Evolutionary conservation across 2,797 vertebrate genomes (phyloP).

Genomic region (Stomatorhinus walkeri): DNA sequence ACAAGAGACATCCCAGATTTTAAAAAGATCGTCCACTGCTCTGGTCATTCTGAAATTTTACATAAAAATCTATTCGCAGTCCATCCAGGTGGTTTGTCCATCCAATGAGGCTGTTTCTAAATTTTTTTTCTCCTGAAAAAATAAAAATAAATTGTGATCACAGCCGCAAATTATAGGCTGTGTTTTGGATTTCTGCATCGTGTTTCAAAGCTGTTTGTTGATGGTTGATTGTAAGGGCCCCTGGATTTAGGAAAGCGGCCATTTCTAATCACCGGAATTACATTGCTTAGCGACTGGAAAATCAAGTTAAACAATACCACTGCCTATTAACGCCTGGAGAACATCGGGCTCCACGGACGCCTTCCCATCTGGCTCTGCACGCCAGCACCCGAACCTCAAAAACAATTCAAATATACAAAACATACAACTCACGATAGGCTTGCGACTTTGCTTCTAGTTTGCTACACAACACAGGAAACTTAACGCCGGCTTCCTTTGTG

Average conservation of each 20-base stretch:
- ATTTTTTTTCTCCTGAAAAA: background rate
- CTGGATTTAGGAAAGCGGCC: slow-evolving; percentile 64
- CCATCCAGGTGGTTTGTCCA: background rate
- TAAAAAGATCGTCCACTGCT: background rate
- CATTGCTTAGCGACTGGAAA: slow-evolving; percentile 71
- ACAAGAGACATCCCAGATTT: background rate
- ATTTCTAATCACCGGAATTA: slow-evolving; percentile 70
- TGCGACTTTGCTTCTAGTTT: slow-evolving; percentile 45
- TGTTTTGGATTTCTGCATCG: slow-evolving; percentile 38
- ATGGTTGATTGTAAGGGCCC: slow-evolving; percentile 65
- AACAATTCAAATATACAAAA: slow-evolving; percentile 26
- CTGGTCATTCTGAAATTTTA: background rate
- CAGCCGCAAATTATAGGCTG: slow-evolving; percentile 38
- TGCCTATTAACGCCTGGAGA: slow-evolving; percentile 62
- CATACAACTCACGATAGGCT: slow-evolving; percentile 49
- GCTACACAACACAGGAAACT: slow-evolving; percentile 40
- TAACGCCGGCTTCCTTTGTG: slow-evolving; percentile 23
- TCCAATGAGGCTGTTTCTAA: background rate
- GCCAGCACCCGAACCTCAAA: slow-evolving; percentile 28
- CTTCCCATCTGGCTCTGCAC: slow-evolving; percentile 44
- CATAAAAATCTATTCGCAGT: background rate
- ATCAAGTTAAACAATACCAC: slow-evolving; percentile 68
- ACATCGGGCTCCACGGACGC: slow-evolving; percentile 54
- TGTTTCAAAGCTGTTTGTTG: slow-evolving; percentile 59
- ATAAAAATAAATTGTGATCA: background rate